phyloP scores from a whole-genome alignment of 2,113 vertebrate species.

The Chionomys nivalis region DNA sequence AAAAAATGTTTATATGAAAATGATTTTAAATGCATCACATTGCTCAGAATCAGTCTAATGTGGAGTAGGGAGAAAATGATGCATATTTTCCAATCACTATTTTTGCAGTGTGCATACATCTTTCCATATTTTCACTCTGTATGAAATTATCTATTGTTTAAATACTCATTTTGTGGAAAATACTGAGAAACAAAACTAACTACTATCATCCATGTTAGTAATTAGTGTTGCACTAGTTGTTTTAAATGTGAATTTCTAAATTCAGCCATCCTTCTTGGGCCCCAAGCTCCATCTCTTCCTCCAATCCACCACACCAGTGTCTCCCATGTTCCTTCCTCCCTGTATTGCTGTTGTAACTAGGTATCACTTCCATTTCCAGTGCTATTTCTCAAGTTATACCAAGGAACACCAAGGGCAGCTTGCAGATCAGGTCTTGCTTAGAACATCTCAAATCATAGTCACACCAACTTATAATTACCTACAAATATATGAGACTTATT shows the following conservation, averaged over 20 bases:
- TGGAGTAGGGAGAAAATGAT: neutral
- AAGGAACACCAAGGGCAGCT: neutral
- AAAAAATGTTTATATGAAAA: neutral
- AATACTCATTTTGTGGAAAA: constrained; percentile 9
- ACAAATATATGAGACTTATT: neutral
- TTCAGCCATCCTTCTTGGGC: neutral
- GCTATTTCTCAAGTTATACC: neutral
- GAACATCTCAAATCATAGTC: neutral
- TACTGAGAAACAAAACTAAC: neutral
- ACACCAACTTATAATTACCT: neutral
- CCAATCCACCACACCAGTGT: neutral
- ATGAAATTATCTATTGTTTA: neutral
- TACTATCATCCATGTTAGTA: neutral
- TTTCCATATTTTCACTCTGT: neutral
- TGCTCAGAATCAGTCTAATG: neutral
- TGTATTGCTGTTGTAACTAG: neutral
- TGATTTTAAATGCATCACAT: neutral
- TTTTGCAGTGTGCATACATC: neutral
- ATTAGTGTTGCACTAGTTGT: neutral
- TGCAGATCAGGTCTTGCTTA: neutral
- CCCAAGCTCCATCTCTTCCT: neutral
- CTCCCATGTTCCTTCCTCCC: neutral
- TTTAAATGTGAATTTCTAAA: neutral
- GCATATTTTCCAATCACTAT: neutral
- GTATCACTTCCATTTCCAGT: neutral